Evolutionary conservation across 1,140 invertebrate genomes (phyloP).

Genomic region (Vanessa tameamea): DNA sequence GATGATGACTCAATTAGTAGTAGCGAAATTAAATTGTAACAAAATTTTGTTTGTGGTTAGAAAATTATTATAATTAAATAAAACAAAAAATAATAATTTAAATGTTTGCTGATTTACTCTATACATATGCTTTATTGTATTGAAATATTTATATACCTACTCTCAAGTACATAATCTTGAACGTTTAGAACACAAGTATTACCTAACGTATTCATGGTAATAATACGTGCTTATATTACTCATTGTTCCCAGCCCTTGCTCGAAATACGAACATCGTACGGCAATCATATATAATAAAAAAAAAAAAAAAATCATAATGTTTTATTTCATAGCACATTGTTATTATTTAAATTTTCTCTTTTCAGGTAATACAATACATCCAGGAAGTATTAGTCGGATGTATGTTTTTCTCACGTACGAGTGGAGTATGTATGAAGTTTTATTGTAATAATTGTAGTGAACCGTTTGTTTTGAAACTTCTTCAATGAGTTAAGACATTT

Average conservation of each 20-base stretch:
- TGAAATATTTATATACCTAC: background rate
- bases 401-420: constrained; percentile 40
- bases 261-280: background rate
- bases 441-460: constrained; percentile 35
- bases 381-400: constrained; percentile 40
- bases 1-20: no score
- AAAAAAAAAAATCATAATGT: constrained; percentile 12
- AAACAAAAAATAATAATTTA: no score
- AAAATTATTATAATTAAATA: no score
- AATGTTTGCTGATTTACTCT: no score
- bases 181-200: background rate
- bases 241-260: background rate
- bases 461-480: constrained; percentile 54
- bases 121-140: no score
- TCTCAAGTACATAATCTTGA: background rate
- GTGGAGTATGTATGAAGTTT: constrained; percentile 33
- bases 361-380: constrained; percentile 44
- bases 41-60: no score
- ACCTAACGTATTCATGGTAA: background rate
- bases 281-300: background rate
- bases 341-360: constrained; percentile 38
- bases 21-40: no score
- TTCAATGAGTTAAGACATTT: constrained; percentile 48
- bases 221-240: background rate
- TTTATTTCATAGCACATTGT: constrained; percentile 30